Conservation (phyloP, 1,140 invertebrate genomes). For the Aphaenogaster rudis region DNA sequence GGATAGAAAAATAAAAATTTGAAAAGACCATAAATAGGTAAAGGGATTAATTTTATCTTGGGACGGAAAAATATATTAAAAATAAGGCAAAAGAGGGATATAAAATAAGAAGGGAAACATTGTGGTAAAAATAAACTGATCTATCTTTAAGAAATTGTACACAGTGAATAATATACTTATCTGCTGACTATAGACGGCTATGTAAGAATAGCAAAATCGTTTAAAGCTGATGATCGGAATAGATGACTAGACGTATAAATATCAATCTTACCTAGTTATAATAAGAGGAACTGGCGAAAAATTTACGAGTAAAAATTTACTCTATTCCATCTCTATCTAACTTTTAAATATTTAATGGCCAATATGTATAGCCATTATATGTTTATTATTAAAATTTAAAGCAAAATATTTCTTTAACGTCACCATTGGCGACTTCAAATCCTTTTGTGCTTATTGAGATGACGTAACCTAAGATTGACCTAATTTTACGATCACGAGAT, state of each 20-base stretch:
- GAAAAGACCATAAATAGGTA: not conserved
- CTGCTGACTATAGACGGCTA: not conserved
- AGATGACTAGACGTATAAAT: not conserved
- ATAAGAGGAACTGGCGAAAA: not conserved
- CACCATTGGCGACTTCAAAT: not conserved
- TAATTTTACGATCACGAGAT: constrained; percentile 31
- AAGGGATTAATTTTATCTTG: not conserved
- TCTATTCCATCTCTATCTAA: not conserved
- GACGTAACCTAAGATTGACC: not conserved
- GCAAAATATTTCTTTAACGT: not conserved
- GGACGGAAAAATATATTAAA: not conserved
- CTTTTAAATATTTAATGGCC: not conserved
- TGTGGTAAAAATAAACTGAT: constrained; percentile 39
- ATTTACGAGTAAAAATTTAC: not conserved
- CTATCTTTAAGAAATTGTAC: constrained; percentile 1
- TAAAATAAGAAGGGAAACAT: not conserved
- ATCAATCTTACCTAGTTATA: not conserved
- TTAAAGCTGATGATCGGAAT: constrained; percentile 7
- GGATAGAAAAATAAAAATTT: not conserved
- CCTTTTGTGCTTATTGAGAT: not conserved
- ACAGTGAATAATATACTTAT: constrained; percentile 20
- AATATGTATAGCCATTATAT: not conserved
- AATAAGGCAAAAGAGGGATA: not conserved
- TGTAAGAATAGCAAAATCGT: constrained; percentile 22
- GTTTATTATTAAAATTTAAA: not conserved